Conservation (phyloP, 1,140 invertebrate species). For the Pogonomyrmex barbatus region DNA sequence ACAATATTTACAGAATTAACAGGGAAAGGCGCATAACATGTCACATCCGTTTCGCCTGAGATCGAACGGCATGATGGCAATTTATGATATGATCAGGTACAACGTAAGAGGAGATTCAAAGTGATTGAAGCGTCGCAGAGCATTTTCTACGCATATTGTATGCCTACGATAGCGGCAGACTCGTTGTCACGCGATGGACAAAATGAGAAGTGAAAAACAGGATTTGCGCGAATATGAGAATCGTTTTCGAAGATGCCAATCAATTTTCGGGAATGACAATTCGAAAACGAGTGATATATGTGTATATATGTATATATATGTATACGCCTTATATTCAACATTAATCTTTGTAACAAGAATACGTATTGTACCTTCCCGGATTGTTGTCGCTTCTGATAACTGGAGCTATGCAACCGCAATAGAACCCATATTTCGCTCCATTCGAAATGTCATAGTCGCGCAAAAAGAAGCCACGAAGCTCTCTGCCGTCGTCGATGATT, state of each 20-base stretch:
- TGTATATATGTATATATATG: conserved; percentile 6
- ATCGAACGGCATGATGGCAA: conserved; percentile 56
- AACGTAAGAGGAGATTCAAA: conserved; percentile 66
- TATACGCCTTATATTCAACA: background rate
- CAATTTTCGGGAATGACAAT: conserved; percentile 16
- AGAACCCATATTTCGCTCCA: background rate
- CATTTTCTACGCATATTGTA: background rate
- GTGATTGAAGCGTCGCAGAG: conserved; percentile 47
- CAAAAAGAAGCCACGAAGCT: conserved; percentile 75
- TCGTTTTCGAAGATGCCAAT: conserved; percentile 41
- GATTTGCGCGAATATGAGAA: conserved; percentile 38
- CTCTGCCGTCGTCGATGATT: conserved; percentile 73
- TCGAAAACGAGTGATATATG: background rate
- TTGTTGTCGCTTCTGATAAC: conserved; percentile 20
- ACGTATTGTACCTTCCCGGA: conserved; percentile 1
- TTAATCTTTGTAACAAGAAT: conserved; percentile 27
- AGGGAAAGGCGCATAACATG: conserved; percentile 71
- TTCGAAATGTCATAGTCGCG: conserved; percentile 59
- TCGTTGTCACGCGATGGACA: conserved; percentile 40
- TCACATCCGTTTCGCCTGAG: conserved; percentile 59
- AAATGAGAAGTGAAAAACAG: conserved; percentile 37
- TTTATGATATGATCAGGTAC: conserved; percentile 64
- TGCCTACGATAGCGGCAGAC: conserved; percentile 9
- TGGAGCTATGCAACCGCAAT: background rate
- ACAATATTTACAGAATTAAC: conserved; percentile 77